These are phyloP conservation scores for Sigmodon hispidus DNA, from an alignment of 2,113 vertebrate species.

Conservation along the genomic window DNA sequence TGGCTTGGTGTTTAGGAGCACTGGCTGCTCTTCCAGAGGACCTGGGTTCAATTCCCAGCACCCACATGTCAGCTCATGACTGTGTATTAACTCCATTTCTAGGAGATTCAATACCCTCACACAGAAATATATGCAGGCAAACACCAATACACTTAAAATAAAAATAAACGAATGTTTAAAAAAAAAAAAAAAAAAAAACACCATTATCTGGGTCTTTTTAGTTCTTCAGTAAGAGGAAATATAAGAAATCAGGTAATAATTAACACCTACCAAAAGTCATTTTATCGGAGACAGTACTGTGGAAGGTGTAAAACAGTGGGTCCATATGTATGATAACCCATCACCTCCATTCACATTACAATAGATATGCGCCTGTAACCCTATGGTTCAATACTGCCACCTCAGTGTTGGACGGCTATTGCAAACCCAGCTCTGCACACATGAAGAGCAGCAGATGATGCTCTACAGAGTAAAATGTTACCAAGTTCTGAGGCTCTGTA, in stretches of 20 bases:
- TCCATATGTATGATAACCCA: not conserved
- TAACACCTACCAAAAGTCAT: not conserved
- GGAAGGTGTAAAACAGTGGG: not conserved
- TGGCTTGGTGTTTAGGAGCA: not conserved
- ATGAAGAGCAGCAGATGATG: no score
- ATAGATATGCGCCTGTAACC: not conserved
- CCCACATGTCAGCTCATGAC: not conserved
- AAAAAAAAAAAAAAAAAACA: no score
- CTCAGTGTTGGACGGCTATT: not conserved
- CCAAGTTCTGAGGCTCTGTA: not conserved
- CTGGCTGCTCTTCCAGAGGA: not conserved
- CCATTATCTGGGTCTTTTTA: conserved; percentile 44
- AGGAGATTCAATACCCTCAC: not conserved
- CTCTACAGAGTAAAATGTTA: not conserved
- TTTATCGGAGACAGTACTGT: not conserved
- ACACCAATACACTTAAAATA: not conserved
- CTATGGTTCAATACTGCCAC: not conserved
- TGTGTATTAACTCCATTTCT: not conserved
- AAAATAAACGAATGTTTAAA: not conserved
- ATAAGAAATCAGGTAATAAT: conserved; percentile 11
- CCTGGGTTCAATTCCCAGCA: not conserved
- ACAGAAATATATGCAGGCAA: not conserved
- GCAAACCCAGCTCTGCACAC: not conserved
- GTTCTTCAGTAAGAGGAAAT: conserved; percentile 11
- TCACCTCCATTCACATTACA: not conserved